Conservation (phyloP, 2,888 invertebrate genomes). For the Eurois occulta region DNA sequence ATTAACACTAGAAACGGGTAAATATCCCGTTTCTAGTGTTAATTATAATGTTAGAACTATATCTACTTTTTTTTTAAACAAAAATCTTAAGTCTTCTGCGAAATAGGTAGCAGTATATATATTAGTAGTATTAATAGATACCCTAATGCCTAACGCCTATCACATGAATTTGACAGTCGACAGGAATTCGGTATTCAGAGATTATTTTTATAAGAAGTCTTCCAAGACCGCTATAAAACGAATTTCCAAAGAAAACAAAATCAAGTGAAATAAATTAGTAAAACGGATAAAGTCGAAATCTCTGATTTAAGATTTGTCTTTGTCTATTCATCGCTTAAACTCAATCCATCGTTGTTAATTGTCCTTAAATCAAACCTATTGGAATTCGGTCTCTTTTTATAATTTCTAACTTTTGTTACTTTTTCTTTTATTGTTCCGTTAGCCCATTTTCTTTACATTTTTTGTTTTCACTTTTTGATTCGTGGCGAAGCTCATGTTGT, state of each 20-base stretch:
- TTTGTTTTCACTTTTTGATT: neutral
- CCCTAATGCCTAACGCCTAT: neutral
- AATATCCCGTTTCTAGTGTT: too few relatives aligned
- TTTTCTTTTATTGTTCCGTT: neutral
- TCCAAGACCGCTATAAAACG: neutral
- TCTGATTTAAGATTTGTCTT: neutral
- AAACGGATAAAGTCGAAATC: neutral
- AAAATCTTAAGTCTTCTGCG: neutral
- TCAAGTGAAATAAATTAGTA: conserved; percentile 12
- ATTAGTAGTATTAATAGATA: neutral
- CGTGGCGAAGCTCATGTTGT: neutral
- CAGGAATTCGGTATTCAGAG: neutral
- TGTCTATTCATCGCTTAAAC: conserved; percentile 11
- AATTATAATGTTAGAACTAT: too few relatives aligned
- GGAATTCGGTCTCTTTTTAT: neutral
- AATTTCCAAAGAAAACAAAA: neutral
- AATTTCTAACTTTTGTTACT: conserved; percentile 13
- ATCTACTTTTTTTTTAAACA: too few relatives aligned
- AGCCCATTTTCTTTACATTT: neutral
- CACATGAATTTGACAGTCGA: neutral
- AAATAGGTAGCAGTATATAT: neutral
- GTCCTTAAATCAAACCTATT: conserved; percentile 17
- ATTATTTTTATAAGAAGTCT: neutral
- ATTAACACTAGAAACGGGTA: too few relatives aligned
- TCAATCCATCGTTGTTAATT: conserved; percentile 16